Percentiles rank a stretch among this genome's conserved stretches.
Conservation (phyloP, 2,113 vertebrate genomes). For the Alligator mississippiensis region DNA sequence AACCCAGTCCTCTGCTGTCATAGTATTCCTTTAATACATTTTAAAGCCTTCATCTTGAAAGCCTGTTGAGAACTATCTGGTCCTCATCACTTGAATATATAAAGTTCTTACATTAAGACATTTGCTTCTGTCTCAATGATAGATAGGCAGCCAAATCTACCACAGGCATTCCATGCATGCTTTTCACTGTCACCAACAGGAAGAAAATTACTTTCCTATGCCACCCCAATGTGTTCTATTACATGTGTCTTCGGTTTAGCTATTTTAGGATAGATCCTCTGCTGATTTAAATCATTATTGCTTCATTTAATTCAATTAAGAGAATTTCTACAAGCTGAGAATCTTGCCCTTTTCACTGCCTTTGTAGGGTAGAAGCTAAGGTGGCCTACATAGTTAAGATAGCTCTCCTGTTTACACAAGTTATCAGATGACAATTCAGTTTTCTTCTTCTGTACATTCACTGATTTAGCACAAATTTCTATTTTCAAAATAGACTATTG, state of each 20-base stretch:
- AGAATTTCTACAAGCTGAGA: not conserved
- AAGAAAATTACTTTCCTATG: not conserved
- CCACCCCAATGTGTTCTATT: not conserved
- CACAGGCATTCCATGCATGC: not conserved
- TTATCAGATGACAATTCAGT: not conserved
- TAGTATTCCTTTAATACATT: too few relatives aligned
- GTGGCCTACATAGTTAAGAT: not conserved
- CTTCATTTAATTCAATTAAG: not conserved
- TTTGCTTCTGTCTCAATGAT: too few relatives aligned
- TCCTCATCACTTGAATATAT: too few relatives aligned
- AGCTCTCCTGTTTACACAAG: not conserved
- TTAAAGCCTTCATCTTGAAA: too few relatives aligned
- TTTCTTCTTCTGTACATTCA: not conserved
- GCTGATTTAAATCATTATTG: too few relatives aligned
- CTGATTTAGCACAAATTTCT: not conserved
- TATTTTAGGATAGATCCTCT: not conserved
- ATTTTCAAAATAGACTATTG: not conserved
- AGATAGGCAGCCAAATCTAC: not conserved
- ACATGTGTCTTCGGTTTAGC: not conserved
- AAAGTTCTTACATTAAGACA: too few relatives aligned
- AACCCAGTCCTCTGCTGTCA: too few relatives aligned
- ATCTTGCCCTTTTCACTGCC: not conserved
- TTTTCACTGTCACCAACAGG: not conserved
- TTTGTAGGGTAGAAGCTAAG: not conserved
- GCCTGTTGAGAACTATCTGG: too few relatives aligned